These are phyloP conservation scores for Linyphia triangularis DNA, from an alignment of 2,888 invertebrate species.

Conservation along the genomic window DNA sequence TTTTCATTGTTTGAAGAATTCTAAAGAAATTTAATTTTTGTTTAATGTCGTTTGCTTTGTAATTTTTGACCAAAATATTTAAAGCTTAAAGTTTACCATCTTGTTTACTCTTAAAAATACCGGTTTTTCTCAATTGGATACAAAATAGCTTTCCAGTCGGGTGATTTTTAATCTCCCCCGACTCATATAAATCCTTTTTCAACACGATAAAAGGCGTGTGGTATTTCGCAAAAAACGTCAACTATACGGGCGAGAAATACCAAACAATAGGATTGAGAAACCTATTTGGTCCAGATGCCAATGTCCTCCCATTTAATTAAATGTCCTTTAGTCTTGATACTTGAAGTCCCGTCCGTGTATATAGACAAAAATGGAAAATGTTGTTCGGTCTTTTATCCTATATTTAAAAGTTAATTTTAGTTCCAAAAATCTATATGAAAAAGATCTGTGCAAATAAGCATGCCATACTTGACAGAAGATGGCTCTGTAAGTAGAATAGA, in stretches of 20 bases:
- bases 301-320: constrained; percentile 53
- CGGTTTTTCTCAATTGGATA: background rate
- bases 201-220: background rate
- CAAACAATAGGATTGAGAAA: background rate
- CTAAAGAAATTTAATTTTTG: too few species aligned
- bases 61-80: too few species aligned
- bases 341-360: constrained; percentile 41
- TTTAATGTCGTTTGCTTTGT: too few species aligned
- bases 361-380: constrained; percentile 41
- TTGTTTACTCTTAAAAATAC: background rate
- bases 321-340: constrained; percentile 12
- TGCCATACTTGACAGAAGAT: constrained; percentile 32
- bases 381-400: constrained; percentile 37
- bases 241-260: too few species aligned
- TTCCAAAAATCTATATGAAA: too few species aligned
- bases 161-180: background rate
- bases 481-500: constrained; percentile 39
- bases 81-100: too few species aligned
- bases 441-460: constrained; percentile 39
- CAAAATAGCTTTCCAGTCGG: background rate
- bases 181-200: background rate
- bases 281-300: constrained; percentile 54
- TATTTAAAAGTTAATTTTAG: too few species aligned
- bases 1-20: too few species aligned
- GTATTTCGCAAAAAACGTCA: background rate